Evolutionary conservation across 2,888 invertebrate species (phyloP), one percentile per base, ranked within the genome.

Genomic region (Drosophila subquinaria): DNA sequence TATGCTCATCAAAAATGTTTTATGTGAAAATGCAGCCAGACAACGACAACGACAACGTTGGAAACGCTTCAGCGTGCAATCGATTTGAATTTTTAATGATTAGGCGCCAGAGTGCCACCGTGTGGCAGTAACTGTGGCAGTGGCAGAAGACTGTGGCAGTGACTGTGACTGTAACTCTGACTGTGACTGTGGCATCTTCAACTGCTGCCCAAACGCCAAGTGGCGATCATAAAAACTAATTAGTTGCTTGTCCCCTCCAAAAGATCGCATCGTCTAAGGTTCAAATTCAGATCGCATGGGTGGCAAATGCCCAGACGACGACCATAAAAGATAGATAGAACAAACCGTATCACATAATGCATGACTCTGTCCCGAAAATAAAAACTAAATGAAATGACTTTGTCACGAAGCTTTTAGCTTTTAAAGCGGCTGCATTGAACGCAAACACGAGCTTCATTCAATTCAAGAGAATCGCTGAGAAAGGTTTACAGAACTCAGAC

Each of bases 31-130:
- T 73, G 73, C 78, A 71, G 65, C 51, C 70, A 66, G 72, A 73
- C 76, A 67, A 23, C 45, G 42, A 30, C 48, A 38, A 9, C 48
- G 38, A 43, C 13, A 10, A 30, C 55, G 45, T 47, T 36, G 67
- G 38, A 62, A 51, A 64, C 53, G 62, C 48, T 70, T 55, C 45
- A 53, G 66, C 56, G 53, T 76, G 81, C 89, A 79, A 89, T 88
- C 81, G 82, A 90, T 90, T 90, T 90, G 89, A 89, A 90, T 90
- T 90, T 79, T 82, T 90, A 91, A 90, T 90, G 90, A 87, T 82
- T 80, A 88, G 88, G 88, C 90, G 87, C 90, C 90, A 86, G 59
- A 85, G 76, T 82, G 89, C 90, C 84, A 86, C 89, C 68, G 85
- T 70, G 76, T 76, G 50, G 57, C 48, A 35, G n/a, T 38, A 27